Evolutionary conservation across 2,113 vertebrate genomes (phyloP), one percentile per base, ranked within the genome.

Genomic region (Polyodon spathula): DNA sequence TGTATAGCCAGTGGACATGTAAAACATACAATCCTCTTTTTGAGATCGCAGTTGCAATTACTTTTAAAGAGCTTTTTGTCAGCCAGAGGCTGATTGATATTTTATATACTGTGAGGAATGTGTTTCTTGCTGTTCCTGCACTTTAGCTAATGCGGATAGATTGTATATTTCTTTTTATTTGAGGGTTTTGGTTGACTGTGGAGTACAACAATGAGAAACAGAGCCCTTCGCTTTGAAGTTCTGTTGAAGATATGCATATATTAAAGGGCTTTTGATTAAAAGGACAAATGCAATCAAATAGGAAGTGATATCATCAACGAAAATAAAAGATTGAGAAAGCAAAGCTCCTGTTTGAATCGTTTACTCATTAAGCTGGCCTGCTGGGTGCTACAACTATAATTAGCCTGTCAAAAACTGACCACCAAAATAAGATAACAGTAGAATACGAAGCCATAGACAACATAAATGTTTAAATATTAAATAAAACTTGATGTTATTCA

Each of bases 1-100:
- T 50, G 1, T 12, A 12, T 50, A 12, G n/a, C 44, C 27, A 60
- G 58, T 58, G 55, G 63, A 58, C 12, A 53, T 73, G 68, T 58
- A 59, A 73, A 76, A 78, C 73, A 62, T 64, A 48, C 57, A 55
- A 51, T 64, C 54, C 40, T 9, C n/a, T n/a, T n/a, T n/a, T n/a
- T n/a, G n/a, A n/a, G n/a, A n/a, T n/a, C n/a, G n/a, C n/a, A n/a
- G 62, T 58, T 53, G 42, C 46, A 61, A 46, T 41, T n/a, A 43
- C 58, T 64, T 76, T 65, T 81, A 81, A 74, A 63, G 46, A 52
- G 37, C 63, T 65, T 58, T 70, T 79, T 74, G 76, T 72, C 70
- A 72, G 61, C 68, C 62, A 66, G 69, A 67, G 63, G 70, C 68
- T 67, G 75, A 71, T 67, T 73, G 73, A 57, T 78, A 70, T 70